Evolutionary conservation across 2,888 invertebrate species (phyloP), one percentile per base, ranked within the genome.

Genomic region (Heliothis peltigera): DNA sequence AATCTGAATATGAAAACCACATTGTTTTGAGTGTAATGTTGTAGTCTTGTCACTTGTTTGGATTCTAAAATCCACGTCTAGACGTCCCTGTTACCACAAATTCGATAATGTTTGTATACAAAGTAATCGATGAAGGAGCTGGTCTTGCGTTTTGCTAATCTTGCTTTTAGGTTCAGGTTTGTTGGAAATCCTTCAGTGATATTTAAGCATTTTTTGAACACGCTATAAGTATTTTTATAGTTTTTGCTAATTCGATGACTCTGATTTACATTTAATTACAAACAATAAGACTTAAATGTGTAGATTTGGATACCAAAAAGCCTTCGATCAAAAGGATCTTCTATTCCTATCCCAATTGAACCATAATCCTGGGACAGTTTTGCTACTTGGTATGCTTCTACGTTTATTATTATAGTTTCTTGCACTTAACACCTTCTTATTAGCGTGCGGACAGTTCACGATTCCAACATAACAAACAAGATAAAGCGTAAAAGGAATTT

Each of bases 351-450:
- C 2, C 3, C 6, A 21, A 1, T 7, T 7, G 22, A 60, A 51
- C 35, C 18, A 35, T 25, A 18, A 12, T 18, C 35, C 10, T 47
- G 32, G 21, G 32, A 49, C n/a, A 32, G 22, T 18, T n/a, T 18
- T 8, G 25, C 10, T 44, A n/a, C 19, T 22, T 43, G 39, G 35
- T 57, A 60, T 68, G 43, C 22, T 15, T 35, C 35, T 35, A 44
- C 35, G 48, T 49, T 55, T 52, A 58, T 55, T 70, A 68, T 72
- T 74, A 65, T 75, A 70, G 74, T 80, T 80, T 75, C 59, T 67
- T 71, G 21, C 73, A 77, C 63, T 85, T 85, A 84, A 62, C 82
- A 80, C 70, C 70, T 75, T 61, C 70, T 71, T 60, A 80, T 85
- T 85, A 87, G 72, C 77, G 74, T 67, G 57, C 63, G 71, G 49